Conservation (phyloP, 2,113 vertebrate species). For the Ramphastos sulfuratus region DNA sequence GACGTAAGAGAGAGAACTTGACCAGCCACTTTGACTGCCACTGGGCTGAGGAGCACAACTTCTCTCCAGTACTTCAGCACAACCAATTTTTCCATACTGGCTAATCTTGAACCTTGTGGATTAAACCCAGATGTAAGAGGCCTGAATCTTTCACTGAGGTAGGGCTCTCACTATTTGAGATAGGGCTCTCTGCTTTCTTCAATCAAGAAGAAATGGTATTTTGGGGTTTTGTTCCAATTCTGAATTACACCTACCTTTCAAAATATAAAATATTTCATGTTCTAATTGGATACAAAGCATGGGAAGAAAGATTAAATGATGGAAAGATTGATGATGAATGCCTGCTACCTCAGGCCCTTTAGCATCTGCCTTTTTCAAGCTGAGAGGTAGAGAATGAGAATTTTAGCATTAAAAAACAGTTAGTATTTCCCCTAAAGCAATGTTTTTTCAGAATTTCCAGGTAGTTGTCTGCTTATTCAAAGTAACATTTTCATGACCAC, state of each 20-base stretch:
- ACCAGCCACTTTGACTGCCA: background rate
- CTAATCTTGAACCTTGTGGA: background rate
- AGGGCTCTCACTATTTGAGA: background rate
- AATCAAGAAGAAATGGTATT: background rate
- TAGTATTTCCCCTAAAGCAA: background rate
- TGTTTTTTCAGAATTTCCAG: background rate
- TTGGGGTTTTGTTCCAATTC: background rate
- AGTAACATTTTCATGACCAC: constrained; percentile 5
- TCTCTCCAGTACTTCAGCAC: background rate
- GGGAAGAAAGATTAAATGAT: background rate
- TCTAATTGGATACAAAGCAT: background rate
- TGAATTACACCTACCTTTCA: background rate
- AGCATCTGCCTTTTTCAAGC: background rate
- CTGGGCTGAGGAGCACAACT: background rate
- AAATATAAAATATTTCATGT: background rate
- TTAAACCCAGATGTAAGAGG: background rate
- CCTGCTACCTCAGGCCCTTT: background rate
- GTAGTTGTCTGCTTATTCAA: background rate
- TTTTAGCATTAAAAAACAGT: background rate
- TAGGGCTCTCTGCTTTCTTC: background rate
- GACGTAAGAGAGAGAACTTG: background rate
- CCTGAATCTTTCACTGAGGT: background rate
- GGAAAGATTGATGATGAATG: background rate
- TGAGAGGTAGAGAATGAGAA: background rate
- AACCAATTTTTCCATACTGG: background rate